Evolutionary conservation across 2,113 vertebrate species (phyloP).

Genomic region (Hydrolagus affinis): DNA sequence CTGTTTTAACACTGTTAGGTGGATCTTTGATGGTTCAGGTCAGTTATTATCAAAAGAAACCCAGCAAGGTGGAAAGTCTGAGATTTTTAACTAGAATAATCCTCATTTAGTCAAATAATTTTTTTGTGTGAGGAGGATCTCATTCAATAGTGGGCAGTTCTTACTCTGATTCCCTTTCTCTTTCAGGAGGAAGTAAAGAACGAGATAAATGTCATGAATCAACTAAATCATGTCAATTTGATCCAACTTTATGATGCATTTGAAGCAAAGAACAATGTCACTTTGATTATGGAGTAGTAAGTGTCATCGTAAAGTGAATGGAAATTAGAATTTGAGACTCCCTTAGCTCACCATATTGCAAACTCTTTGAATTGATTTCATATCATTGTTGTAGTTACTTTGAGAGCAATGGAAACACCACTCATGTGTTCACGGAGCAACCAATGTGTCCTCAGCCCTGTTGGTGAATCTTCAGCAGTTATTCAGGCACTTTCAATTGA

Average conservation of each 20-base stretch:
- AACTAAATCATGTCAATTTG: constrained; percentile 72
- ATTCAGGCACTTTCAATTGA: background rate
- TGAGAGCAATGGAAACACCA: too few species aligned
- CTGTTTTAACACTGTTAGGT: too few species aligned
- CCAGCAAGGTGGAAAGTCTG: too few species aligned
- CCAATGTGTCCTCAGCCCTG: too few species aligned
- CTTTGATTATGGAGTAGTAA: constrained; percentile 82
- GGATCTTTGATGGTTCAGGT: too few species aligned
- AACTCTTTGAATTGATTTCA: background rate
- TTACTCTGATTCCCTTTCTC: constrained; percentile 9
- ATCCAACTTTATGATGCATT: constrained; percentile 87
- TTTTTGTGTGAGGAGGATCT: background rate
- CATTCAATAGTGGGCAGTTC: background rate
- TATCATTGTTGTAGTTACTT: too few species aligned
- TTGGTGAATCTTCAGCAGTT: too few species aligned
- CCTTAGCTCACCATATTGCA: background rate
- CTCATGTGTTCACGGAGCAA: too few species aligned
- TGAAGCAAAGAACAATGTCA: constrained; percentile 67
- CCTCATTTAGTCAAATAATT: background rate
- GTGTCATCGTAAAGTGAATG: constrained; percentile 39
- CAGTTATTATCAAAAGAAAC: too few species aligned
- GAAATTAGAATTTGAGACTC: constrained; percentile 13
- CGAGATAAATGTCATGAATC: constrained; percentile 81
- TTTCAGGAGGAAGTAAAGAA: constrained; percentile 78
- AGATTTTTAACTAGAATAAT: background rate